A percentile compares a stretch with the other conserved stretches of the same genome.
Evolutionary conservation across 2,888 invertebrate species (phyloP).

Genomic region (Trilocha varians): DNA sequence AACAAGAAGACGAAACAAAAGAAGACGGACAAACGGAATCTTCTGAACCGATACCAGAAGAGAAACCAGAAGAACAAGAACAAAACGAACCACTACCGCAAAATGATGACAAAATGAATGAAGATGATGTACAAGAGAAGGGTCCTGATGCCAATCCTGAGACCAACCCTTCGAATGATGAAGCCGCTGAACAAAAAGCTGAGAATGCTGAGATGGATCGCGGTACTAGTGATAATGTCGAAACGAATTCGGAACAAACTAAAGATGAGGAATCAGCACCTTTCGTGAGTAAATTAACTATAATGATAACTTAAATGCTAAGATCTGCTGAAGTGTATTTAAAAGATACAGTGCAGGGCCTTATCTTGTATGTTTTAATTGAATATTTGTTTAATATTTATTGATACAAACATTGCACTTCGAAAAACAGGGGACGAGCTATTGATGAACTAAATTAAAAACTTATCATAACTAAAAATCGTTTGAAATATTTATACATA

Average conservation of each 20-base stretch:
- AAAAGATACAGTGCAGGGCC: no score
- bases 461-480: no score
- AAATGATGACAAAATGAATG: conserved; percentile 52
- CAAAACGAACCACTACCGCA: conserved; percentile 50
- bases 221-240: conserved; percentile 64
- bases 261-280: conserved; percentile 58
- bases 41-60: conserved; percentile 10
- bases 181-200: conserved; percentile 57
- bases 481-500: no score
- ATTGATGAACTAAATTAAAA: no score
- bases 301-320: no score
- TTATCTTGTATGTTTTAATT: no score
- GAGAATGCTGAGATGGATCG: conserved; percentile 64
- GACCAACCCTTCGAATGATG: conserved; percentile 64
- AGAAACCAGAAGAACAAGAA: conserved; percentile 35
- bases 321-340: no score
- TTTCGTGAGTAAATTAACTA: conserved; percentile 56
- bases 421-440: no score
- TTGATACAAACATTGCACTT: no score
- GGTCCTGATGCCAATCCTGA: conserved; percentile 63
- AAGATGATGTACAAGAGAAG: conserved; percentile 55
- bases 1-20: conserved; percentile 13
- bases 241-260: conserved; percentile 58
- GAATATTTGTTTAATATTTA: no score
- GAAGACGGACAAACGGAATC: conserved; percentile 18